These are phyloP conservation scores for Harpagifer antarcticus DNA, from an alignment of 2,797 vertebrate species.

Conservation along the genomic window DNA sequence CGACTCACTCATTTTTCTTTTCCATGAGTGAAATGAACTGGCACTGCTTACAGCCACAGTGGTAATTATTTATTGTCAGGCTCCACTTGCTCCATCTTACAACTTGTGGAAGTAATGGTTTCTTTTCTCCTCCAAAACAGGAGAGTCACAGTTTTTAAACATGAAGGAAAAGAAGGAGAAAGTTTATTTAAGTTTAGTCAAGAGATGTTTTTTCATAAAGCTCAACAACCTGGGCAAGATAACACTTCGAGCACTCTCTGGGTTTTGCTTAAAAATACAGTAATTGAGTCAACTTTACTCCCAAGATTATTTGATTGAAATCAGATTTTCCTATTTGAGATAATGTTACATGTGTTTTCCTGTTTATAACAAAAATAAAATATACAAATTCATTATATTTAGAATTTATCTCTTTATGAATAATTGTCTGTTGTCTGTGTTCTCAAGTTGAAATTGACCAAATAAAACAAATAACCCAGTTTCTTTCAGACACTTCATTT, in stretches of 20 bases:
- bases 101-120: slow-evolving; percentile 11
- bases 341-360: background rate
- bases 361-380: background rate
- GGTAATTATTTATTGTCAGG: slow-evolving; percentile 59
- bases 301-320: background rate
- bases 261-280: background rate
- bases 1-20: slow-evolving; percentile 45
- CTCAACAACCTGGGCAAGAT: background rate
- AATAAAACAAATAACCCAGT: background rate
- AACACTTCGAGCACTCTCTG: background rate
- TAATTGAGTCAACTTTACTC: background rate
- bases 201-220: no score
- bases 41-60: slow-evolving; percentile 20
- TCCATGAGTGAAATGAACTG: slow-evolving; percentile 62
- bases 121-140: background rate
- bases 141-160: slow-evolving; percentile 15
- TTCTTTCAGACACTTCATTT: background rate
- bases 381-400: background rate
- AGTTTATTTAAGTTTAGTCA: background rate
- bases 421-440: no score
- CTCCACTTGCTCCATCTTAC: slow-evolving; percentile 39
- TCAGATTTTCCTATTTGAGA: background rate
- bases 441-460: background rate
- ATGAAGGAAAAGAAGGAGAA: background rate
- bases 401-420: no score